Conservation (phyloP, 2,888 invertebrate genomes). For the Eueremaeus valkanovi region DNA sequence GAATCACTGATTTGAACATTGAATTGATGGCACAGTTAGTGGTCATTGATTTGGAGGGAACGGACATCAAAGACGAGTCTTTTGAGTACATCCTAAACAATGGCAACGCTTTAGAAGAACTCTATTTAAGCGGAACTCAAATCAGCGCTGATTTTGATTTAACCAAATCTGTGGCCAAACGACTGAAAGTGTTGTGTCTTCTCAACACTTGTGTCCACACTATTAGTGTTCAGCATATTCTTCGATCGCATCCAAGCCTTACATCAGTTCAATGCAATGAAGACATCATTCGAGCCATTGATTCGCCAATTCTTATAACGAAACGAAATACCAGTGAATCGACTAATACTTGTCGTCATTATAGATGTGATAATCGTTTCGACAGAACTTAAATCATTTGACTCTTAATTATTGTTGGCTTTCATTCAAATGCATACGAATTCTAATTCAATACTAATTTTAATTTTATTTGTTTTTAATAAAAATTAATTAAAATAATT, state of each 20-base stretch:
- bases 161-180: background rate
- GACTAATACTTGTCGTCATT: background rate
- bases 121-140: background rate
- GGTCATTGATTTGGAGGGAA: conserved; percentile 5
- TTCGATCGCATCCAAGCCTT: background rate
- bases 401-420: no score
- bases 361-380: background rate
- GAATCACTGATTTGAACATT: background rate
- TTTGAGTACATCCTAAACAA: background rate
- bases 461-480: no score
- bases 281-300: background rate
- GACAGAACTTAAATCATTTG: background rate
- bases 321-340: background rate
- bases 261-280: background rate
- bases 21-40: background rate
- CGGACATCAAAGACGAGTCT: background rate
- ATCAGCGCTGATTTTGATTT: background rate
- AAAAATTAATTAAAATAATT: no score
- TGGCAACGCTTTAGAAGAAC: background rate
- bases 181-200: background rate
- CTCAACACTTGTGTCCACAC: background rate
- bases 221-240: background rate
- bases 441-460: no score
- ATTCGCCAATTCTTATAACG: background rate
- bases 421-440: no score